Conservation (phyloP, 2,888 invertebrate species). For the Harpagoxenus sublaevis region DNA sequence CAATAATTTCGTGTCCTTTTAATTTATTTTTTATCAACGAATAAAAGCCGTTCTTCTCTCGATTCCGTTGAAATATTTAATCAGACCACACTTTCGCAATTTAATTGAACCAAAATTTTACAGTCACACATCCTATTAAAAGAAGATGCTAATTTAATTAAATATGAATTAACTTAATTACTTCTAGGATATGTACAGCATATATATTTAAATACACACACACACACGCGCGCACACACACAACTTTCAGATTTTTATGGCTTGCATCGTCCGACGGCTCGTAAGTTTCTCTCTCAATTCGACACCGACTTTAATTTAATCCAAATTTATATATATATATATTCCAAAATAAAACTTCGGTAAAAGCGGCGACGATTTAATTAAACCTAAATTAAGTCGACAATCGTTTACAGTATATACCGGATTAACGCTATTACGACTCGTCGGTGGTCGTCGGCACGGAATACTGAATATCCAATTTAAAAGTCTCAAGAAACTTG, state of each 20-base stretch:
- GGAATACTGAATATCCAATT: conserved; percentile 56
- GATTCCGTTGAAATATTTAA: conserved; percentile 14
- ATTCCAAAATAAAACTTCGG: conserved; percentile 31
- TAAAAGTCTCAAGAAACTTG: conserved; percentile 56
- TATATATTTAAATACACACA: background rate
- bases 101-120: conserved; percentile 40
- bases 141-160: conserved; percentile 24
- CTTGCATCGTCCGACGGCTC: background rate
- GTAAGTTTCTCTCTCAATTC: conserved; percentile 7
- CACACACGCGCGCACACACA: background rate
- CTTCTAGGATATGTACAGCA: background rate
- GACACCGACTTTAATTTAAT: conserved; percentile 35
- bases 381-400: conserved; percentile 60
- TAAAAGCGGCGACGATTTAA: conserved; percentile 47
- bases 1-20: conserved; percentile 11
- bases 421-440: conserved; percentile 57
- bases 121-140: background rate
- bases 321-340: conserved; percentile 49
- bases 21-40: conserved; percentile 29
- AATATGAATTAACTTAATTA: conserved; percentile 41
- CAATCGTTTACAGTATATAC: conserved; percentile 58
- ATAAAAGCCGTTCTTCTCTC: conserved; percentile 3
- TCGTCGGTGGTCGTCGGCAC: conserved; percentile 41
- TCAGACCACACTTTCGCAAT: conserved; percentile 13
- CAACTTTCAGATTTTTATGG: background rate